Percentiles rank a stretch among this genome's conserved stretches.
phyloP scores from a whole-genome alignment of 2,888 invertebrate species.

The Gari tellinella region DNA sequence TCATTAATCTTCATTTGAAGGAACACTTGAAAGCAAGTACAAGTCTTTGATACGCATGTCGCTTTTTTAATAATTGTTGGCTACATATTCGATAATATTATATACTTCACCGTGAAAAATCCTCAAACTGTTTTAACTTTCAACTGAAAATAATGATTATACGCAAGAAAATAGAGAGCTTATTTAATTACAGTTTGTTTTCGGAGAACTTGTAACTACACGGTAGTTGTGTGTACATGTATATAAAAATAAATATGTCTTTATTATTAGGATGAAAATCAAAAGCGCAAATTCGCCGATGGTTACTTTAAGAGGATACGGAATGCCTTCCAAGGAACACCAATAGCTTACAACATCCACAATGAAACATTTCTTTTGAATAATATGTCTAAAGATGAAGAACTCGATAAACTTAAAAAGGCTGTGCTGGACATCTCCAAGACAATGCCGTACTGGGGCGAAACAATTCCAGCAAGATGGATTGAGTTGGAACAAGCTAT shows the following conservation, averaged over 20 bases:
- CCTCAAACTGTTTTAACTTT: too few species aligned
- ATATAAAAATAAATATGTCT: too few species aligned
- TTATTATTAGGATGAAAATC: constrained; percentile 15
- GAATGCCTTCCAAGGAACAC: constrained; percentile 29
- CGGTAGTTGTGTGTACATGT: not conserved
- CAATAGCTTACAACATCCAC: constrained; percentile 23
- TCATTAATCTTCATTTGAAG: too few species aligned
- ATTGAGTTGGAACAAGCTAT: constrained; percentile 45
- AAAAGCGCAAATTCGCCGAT: constrained; percentile 15
- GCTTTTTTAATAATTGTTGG: too few species aligned
- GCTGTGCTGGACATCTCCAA: constrained; percentile 25
- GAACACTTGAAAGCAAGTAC: too few species aligned
- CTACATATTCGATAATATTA: too few species aligned
- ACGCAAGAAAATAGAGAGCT: too few species aligned
- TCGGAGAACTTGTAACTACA: too few species aligned
- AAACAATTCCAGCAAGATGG: constrained; percentile 48
- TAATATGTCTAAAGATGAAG: constrained; percentile 27
- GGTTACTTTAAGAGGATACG: constrained; percentile 27
- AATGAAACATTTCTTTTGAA: constrained; percentile 31
- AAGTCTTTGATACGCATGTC: too few species aligned
- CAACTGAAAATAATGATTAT: too few species aligned
- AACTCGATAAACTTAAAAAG: constrained; percentile 24
- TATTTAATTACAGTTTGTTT: too few species aligned
- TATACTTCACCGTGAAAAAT: too few species aligned
- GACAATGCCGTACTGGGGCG: constrained; percentile 39